Conservation (phyloP, 2,797 vertebrate species). For the Menidia menidia region DNA sequence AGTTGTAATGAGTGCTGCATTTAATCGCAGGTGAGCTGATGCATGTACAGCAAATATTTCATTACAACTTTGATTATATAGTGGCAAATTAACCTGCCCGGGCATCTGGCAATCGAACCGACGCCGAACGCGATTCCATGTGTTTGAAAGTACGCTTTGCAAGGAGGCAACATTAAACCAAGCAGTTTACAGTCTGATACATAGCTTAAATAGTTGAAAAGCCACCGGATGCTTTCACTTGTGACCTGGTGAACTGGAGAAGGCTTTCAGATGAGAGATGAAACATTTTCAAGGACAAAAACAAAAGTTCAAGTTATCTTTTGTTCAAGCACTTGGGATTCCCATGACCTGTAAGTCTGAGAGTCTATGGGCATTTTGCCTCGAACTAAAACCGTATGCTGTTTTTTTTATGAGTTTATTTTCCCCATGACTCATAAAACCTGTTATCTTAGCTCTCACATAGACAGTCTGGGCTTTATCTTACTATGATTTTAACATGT, state of each 20-base stretch:
- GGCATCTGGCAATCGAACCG: conserved; percentile 49
- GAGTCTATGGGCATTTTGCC: neutral
- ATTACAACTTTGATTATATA: conserved; percentile 64
- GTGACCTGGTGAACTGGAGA: neutral
- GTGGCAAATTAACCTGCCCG: conserved; percentile 45
- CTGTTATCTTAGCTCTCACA: conserved; percentile 11
- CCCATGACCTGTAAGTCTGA: too few species aligned
- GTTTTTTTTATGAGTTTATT: conserved; percentile 18
- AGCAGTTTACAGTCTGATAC: neutral
- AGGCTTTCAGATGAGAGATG: neutral
- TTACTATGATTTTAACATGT: conserved; percentile 2
- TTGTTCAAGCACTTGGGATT: neutral
- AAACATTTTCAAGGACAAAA: neutral
- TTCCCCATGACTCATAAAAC: conserved; percentile 12
- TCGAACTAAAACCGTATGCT: neutral
- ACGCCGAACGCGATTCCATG: conserved; percentile 15
- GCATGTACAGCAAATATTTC: conserved; percentile 57
- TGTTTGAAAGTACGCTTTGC: conserved; percentile 36
- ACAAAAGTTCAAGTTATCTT: neutral
- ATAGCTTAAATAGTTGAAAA: neutral
- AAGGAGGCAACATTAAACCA: conserved; percentile 6
- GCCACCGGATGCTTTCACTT: neutral
- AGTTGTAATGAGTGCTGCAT: conserved; percentile 59
- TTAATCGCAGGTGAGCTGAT: conserved; percentile 63
- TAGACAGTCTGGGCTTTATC: conserved; percentile 5